Evolutionary conservation across 1,140 invertebrate genomes (phyloP), one percentile per base, ranked within the genome.

Genomic region (Meloidogyne floridensis): DNA sequence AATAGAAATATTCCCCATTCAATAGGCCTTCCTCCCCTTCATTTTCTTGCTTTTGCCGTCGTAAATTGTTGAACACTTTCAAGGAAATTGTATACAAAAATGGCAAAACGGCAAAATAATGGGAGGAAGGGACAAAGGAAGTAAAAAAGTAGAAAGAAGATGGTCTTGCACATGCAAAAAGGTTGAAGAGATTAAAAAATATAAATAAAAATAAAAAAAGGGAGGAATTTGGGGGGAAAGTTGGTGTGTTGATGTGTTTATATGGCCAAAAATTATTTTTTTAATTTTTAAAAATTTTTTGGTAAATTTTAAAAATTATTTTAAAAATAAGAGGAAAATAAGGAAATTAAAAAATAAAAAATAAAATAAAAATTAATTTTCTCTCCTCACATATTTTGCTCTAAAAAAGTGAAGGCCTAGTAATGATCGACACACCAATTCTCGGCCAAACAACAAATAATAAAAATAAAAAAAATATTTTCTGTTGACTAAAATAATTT

Each of bases 61-160:
- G 59, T 65, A 65, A 65, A 65, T 65, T 65, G 59, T 65, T 65
- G 59, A 65, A 65, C 15, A 65, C 59, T 65, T n/a, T 15, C 15
- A 13, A 54, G n/a, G 59, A 65, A 65, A 65, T n/a, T 65, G 59
- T 15, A 5, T 65, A 65, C 59, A 65, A 65, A 65, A 65, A 65
- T 65, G 59, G 59, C 59, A 65, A 65, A 65, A 65, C n/a, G 15
- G 59, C 4, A 65, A 18, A n/a, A n/a, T n/a, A 18, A 65, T n/a
- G 4, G 47, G 47, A 20, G 32, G 32, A 32, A 32, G 47, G 59
- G 59, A 65, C 59, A 65, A 65, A 65, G n/a, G n/a, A 47, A 47
- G 47, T 6, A 65, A n/a, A n/a, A 59, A 59, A 65, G n/a, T 6
- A 47, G 47, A 6, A 65, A n/a, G n/a, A 59, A 59, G n/a, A 65